Base-by-base conservation (phyloP, 1,140 invertebrate genomes). In the Marisa cornuarietis region DNA sequence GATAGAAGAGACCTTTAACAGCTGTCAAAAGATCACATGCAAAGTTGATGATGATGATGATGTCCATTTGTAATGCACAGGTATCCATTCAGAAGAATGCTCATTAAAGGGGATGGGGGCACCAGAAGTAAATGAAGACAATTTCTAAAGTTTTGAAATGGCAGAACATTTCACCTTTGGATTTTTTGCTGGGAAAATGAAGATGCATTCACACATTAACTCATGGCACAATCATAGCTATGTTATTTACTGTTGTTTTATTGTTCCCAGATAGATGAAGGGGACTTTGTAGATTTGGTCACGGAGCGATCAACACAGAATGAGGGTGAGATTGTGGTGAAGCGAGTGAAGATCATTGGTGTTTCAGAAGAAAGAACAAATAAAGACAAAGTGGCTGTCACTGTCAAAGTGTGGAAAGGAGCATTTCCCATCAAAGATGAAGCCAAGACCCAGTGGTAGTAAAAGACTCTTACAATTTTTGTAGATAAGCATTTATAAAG, bases 221-320 rank as follows among this genome's bases (percentile, higher is more conserved):
- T 42, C 31, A 6, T 6, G 6, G 6, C 31, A 42, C 2, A 42
- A 42, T 42, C 31, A 42, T 42, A 42, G 54, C 54, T 58, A 58
- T 58, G 54, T 58, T 58, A 14, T 58, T 58, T 9, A 14, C 54
- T 58, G 54, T 58, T 42, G 54, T 9, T 18, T 58, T 14, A 62
- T n/a, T 58, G 20, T 63, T 76, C 71, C 54, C 71, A 81, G 80
- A 49, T 81, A 51, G 71, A 66, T 8, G 80, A 77, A 26, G 81
- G 83, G 11, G 83, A 84, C 52, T 84, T 79, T 74, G 81, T 82
- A 26, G 83, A 84, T 54, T 13, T 84, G n/a, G 69, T 84, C 20
- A 16, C 78, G 61, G 81, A 82, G 18, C 78, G 78, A 24, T 62
- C 68, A 10, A n/a, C 18, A 5, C 65, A 72, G 22, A 49, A 24